A percentile compares a stretch with the other conserved stretches of the same genome.
Evolutionary conservation across 2,113 vertebrate genomes (phyloP).

Genomic region (Melospiza georgiana): DNA sequence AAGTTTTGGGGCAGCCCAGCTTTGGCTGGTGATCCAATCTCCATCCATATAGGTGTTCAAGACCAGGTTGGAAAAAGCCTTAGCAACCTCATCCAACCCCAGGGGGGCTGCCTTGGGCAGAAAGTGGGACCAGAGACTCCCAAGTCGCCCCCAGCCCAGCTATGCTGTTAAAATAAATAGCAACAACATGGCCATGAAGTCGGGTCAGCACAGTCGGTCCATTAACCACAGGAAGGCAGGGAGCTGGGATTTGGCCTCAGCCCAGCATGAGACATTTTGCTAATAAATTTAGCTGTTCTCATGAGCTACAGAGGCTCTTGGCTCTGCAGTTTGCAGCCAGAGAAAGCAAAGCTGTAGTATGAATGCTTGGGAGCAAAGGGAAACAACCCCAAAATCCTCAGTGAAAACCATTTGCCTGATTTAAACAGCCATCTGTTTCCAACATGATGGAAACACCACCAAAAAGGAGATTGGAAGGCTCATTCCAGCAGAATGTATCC

Average conservation of each 20-base stretch:
- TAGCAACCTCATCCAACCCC: not conserved
- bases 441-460: not conserved
- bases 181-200: not conserved
- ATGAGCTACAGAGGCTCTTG: not conserved
- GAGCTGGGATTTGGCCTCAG: not conserved
- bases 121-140: not conserved
- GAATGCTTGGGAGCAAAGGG: not conserved
- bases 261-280: not conserved
- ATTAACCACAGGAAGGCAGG: not conserved
- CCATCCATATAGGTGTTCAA: not conserved
- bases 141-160: not conserved
- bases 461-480: not conserved
- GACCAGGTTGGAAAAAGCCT: not conserved
- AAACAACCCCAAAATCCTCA: not conserved
- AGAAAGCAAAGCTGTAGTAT: not conserved
- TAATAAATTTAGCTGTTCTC: not conserved
- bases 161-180: not conserved
- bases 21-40: not conserved
- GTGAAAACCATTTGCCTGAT: not conserved
- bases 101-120: not conserved
- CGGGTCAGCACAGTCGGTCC: accelerated
- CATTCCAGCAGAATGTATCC: not conserved
- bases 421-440: not conserved
- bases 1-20: not conserved
- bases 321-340: not conserved